phyloP scores from a whole-genome alignment of 35 echinoderm and acorn worm species.

The Heliocidaris erythrogramma region DNA sequence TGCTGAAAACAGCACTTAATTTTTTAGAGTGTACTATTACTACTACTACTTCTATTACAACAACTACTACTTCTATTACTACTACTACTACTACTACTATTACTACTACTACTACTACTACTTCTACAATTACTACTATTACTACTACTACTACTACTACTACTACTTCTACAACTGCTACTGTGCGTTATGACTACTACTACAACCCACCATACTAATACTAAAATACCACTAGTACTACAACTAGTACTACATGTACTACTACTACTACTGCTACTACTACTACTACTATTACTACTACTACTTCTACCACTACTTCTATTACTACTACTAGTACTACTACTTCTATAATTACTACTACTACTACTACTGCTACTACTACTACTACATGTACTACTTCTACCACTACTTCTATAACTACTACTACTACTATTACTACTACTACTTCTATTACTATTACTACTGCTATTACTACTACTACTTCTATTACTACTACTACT shows the following conservation, averaged over 20 bases:
- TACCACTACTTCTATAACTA: background rate
- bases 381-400: background rate
- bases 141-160: background rate
- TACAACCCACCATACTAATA: background rate
- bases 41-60: background rate
- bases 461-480: background rate
- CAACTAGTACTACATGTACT: no score
- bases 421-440: background rate
- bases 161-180: background rate
- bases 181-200: background rate
- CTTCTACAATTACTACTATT: no score
- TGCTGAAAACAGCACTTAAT: no score
- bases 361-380: background rate
- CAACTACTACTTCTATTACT: background rate
- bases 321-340: background rate
- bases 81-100: background rate
- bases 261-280: no score
- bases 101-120: slow-evolving; percentile 6
- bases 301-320: background rate
- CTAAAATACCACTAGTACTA: background rate
- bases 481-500: no score
- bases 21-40: no score
- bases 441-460: background rate
- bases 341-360: background rate
- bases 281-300: background rate